Evolutionary conservation across 2,888 invertebrate genomes (phyloP).

Genomic region (Aspidiotus rigidus): DNA sequence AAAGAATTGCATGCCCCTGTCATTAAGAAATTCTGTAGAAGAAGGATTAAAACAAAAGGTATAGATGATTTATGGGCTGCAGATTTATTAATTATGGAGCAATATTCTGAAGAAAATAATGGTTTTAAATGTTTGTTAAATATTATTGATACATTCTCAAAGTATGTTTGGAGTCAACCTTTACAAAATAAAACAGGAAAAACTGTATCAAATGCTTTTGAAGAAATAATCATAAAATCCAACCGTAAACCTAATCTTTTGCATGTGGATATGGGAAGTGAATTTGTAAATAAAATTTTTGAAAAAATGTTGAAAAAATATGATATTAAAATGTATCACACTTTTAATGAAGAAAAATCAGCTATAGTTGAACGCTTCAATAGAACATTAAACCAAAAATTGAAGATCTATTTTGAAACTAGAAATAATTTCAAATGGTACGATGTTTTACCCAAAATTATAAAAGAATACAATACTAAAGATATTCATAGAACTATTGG

Average conservation of each 20-base stretch:
- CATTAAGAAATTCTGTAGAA: constrained; percentile 6
- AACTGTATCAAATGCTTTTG: constrained; percentile 36
- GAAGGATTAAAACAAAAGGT: constrained; percentile 10
- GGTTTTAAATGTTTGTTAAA: constrained; percentile 35
- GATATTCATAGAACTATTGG: constrained; percentile 22
- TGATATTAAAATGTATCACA: constrained; percentile 38
- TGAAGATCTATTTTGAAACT: constrained; percentile 39
- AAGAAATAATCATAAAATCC: constrained; percentile 36
- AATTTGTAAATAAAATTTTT: constrained; percentile 36
- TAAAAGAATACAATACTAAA: constrained; percentile 38
- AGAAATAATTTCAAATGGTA: constrained; percentile 38
- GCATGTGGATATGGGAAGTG: constrained; percentile 38
- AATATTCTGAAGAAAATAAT: constrained; percentile 32
- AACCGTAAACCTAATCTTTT: constrained; percentile 31
- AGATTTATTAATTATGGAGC: constrained; percentile 29
- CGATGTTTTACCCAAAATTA: constrained; percentile 38
- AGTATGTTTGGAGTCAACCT: constrained; percentile 37
- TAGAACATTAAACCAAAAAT: constrained; percentile 39
- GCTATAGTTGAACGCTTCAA: constrained; percentile 40
- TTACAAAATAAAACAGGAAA: constrained; percentile 36
- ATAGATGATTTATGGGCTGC: constrained; percentile 26
- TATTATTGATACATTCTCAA: constrained; percentile 37
- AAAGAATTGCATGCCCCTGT: constrained; percentile 14
- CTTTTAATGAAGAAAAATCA: constrained; percentile 40
- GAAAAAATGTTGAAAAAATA: constrained; percentile 34